These are phyloP conservation scores for Subanguina moxae DNA, from an alignment of 1,140 invertebrate species.

Conservation along the genomic window DNA sequence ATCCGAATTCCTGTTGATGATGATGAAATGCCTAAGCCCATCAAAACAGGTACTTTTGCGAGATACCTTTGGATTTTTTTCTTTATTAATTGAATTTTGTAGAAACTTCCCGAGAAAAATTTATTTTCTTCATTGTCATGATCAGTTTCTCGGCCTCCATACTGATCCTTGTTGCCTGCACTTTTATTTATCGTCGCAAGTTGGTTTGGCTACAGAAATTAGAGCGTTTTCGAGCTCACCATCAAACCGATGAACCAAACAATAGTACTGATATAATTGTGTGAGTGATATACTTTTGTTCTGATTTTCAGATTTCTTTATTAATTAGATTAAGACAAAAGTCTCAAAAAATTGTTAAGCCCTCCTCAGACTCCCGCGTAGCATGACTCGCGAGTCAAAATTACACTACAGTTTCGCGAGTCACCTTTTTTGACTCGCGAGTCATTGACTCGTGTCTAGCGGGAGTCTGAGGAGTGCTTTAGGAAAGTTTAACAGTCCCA, in stretches of 20 bases:
- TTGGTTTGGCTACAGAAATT: constrained; percentile 44
- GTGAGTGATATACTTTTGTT: constrained; percentile 2
- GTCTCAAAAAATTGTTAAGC: no score
- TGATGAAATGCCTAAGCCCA: not conserved
- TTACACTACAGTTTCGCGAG: no score
- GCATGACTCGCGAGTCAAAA: no score
- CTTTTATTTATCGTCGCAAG: constrained; percentile 1
- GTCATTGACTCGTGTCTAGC: no score
- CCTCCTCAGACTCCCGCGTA: no score
- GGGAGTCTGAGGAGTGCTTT: no score
- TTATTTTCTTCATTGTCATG: constrained; percentile 4
- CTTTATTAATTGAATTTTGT: constrained; percentile 33
- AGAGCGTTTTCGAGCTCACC: constrained; percentile 36
- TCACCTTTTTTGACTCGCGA: no score
- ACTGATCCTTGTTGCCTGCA: not conserved
- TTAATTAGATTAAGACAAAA: no score
- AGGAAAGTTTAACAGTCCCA: not conserved
- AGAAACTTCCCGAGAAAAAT: constrained; percentile 44
- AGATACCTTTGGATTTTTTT: constrained; percentile 35
- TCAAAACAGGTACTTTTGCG: constrained; percentile 20
- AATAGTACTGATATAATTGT: not conserved
- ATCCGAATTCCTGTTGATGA: no score
- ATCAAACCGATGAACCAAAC: constrained; percentile 10
- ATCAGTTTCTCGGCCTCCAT: not conserved
- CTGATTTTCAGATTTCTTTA: no score